Evolutionary conservation across 2,888 invertebrate species (phyloP), one percentile per base, ranked within the genome.

Genomic region (Rhaphigaster nebulosa): DNA sequence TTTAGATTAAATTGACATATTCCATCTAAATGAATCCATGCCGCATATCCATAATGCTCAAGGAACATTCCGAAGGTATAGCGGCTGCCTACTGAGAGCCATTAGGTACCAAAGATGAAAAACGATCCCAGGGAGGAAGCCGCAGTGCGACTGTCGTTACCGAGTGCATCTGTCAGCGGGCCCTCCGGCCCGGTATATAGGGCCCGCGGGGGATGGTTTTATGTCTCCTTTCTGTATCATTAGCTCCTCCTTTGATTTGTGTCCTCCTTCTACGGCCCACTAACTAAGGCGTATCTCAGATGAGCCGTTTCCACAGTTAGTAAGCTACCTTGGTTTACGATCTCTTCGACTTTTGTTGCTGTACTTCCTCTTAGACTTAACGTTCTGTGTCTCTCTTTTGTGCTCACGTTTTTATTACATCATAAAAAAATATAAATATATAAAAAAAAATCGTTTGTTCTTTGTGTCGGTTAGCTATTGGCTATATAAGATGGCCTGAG

Each of bases 221-320:
- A 76, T 76, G 70, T 38, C 34, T 3, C 70, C 84, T 84, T 84
- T 84, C 84, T 84, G 84, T 84, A 84, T 84, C 84, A 84, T 84
- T 84, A 84, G 84, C 84, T 45, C 45, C 84, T 84, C 84, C 80
- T 84, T 50, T 84, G 84, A 84, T 84, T 84, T 84, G 84, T 84
- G 38, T 20, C n/a, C 84, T 84, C 84, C 84, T 84, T 45, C 84
- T 18, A 45, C 84, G 84, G 84, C 41, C 84, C 84, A 84, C 84
- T 84, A 84, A 84, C 84, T 84, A 84, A n/a, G 84, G 45, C 84
- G n/a, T 84, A 45, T 84, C 45, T 84, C 45, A n/a, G 45, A 84
- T 50, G 26, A 84, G 45, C 45, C 18, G 34, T 76, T 38, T 76
- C 70, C 70, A 1, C 65, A 38, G 70, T 76, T 76, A 76, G 34